Evolutionary conservation across 2,797 vertebrate genomes (phyloP), one percentile per base, ranked within the genome.

Genomic region (Bufotes viridis): DNA sequence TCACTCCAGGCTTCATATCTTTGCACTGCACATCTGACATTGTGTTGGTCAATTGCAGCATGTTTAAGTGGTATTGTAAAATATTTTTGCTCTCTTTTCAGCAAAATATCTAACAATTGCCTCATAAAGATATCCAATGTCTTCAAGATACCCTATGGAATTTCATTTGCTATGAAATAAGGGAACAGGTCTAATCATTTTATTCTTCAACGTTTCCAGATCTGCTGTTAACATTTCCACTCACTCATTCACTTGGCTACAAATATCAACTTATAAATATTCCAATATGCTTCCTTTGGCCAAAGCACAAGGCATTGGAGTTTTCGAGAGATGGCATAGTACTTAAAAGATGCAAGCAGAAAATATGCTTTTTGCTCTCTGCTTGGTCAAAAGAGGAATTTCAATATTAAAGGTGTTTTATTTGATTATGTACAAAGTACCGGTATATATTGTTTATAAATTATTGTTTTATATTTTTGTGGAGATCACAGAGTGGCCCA

Each of bases 161-260:
- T 72, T 7, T 22, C 63, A 26, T 89, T 3, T 65, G 10, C 17
- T 90, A 82, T 7, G 1, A 83, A 87, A 88, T 79, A 87, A n/a
- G 0, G 67, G 70, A 89, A 82, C 57, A 51, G 72, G 60, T 81
- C 90, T 75, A 84, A 80, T 26, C 72, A 61, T 80, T 75, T 69
- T 72, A 74, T 75, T 53, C 17, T 87, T 80, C 49, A 51, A 51
- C 69, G 57, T 90, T 90, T 89, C 74, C 29, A 24, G 9, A 34
- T 89, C 81, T 90, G 2, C 29, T 61, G 51, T 87, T 91, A 90
- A 89, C 24, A 6, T 65, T 13, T 90, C 85, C 86, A n/a, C 79
- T 87, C 74, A 22, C 29, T 91, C 91, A 87, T 34, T 87, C 57
- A 87, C 61, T 87, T 87, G 15, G 22, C 57, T 7, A 13, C 70